Base-by-base conservation (phyloP, 2,888 invertebrate species). In the Plagiodera versicolora region DNA sequence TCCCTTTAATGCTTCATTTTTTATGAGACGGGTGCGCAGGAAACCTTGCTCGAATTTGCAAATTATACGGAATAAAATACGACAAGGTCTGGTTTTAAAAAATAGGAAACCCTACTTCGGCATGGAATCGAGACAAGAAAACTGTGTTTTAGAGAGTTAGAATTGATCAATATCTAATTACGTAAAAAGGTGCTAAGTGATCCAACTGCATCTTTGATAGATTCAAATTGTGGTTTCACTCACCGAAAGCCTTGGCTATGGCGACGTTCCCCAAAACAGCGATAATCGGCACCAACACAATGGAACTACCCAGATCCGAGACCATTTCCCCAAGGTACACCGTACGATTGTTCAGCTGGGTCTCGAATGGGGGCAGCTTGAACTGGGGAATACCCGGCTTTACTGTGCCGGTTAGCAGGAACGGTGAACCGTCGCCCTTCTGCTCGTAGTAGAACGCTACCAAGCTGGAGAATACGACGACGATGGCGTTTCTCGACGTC, bases 241-340 rank as follows among this genome's bases (percentile, higher is more conserved):
- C 79, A 91, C 91, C 90, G 77, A 97, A 97, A 30, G 96, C 94
- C 80, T 96, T 97, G 3, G 95, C 95, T 67, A 97, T 97, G 9
- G 97, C 97, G 1, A 97, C 94, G 74, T 95, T 94, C 65, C 97
- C 96, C 49, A 97, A 82, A 0, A 97, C 91, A 0, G 92, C 94
- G 67, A 97, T 91, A 30, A 97, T 85, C 1, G 97, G 95, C 8
- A 97, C 89, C 54, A 97, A 83, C 24, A 92, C 81, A 64, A 96
- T 88, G 0, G 95, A 94, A 0, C 91, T 88, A 3, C 95, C 95
- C 58, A 97, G 84, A 75, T 91, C 89, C 18, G 88, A 84, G 59
- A 90, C 83, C 91, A 91, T 90, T 64, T 89, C 87, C 11, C 83
- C 74, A 69, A 91, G 89, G 8, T 79, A 79, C 14, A 88, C 81